Percentiles rank a stretch among this genome's conserved stretches.
phyloP scores from a whole-genome alignment of 2,797 vertebrate species.

The Leptodactylus fallax region DNA sequence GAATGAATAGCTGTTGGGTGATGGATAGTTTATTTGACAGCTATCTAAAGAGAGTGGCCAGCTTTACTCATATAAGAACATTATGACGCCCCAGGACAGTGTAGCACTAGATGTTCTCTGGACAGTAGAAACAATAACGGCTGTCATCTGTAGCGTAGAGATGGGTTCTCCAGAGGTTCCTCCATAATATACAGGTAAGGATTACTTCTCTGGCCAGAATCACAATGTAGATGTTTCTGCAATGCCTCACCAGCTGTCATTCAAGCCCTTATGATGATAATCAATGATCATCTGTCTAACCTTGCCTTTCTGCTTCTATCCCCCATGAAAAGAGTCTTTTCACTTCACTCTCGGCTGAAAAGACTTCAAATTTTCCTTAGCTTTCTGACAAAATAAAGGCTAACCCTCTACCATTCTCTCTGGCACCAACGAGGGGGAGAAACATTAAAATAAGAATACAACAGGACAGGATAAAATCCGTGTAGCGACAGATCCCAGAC shows the following conservation, averaged over 20 bases:
- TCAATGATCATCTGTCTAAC: background rate
- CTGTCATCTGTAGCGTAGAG: no score
- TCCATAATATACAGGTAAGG: no score
- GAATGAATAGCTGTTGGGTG: no score
- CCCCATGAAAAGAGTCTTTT: background rate
- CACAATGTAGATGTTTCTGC: background rate
- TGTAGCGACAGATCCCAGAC: slow-evolving; percentile 59
- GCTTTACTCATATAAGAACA: no score
- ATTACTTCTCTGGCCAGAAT: background rate
- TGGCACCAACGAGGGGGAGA: background rate
- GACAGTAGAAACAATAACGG: no score
- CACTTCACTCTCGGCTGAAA: background rate
- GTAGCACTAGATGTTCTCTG: no score
- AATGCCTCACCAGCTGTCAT: background rate
- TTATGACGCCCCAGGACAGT: no score
- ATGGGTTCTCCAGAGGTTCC: background rate
- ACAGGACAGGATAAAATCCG: slow-evolving; percentile 55
- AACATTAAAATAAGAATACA: slow-evolving; percentile 61
- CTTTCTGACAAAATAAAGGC: slow-evolving; percentile 11
- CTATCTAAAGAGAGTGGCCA: no score
- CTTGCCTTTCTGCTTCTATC: background rate
- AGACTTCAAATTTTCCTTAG: slow-evolving; percentile 6
- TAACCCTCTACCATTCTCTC: background rate
- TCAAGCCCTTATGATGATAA: background rate
- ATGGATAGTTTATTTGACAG: no score